A percentile compares a stretch with the other conserved stretches of the same genome.
Evolutionary conservation across 2,797 vertebrate species (phyloP).

Genomic region (Caiman crocodilus): DNA sequence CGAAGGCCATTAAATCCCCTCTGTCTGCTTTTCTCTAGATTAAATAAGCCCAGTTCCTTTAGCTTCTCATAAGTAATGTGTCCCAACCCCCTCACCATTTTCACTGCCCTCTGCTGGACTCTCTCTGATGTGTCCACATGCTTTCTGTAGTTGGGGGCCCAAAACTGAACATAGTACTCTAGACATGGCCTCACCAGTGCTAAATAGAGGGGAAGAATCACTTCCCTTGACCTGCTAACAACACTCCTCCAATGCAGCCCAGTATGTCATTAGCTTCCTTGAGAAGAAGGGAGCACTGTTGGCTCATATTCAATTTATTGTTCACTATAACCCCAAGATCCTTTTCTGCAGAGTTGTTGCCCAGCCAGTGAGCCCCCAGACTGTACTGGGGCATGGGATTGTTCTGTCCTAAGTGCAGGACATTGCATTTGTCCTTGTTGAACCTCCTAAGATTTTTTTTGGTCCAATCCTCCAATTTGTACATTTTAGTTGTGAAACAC

Average conservation of each 20-base stretch:
- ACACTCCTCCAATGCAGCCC: background rate
- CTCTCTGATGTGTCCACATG: background rate
- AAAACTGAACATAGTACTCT: accelerated
- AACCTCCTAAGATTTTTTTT: no score
- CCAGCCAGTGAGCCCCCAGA: no score
- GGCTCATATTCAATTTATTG: background rate
- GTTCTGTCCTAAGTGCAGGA: no score
- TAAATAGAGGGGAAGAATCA: background rate
- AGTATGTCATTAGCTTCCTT: background rate
- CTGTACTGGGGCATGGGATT: no score
- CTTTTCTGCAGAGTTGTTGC: no score
- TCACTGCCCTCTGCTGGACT: background rate
- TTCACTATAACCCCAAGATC: background rate
- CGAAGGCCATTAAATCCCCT: background rate
- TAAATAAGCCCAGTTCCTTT: background rate
- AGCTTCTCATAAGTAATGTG: background rate
- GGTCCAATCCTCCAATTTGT: no score
- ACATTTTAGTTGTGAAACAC: no score
- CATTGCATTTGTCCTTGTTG: no score
- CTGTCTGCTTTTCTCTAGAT: background rate
- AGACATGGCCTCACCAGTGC: accelerated
- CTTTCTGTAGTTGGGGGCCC: background rate
- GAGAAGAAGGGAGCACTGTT: background rate
- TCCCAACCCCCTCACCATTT: accelerated
- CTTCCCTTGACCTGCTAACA: background rate